Evolutionary conservation across 2,113 vertebrate species (phyloP).

Genomic region (Oncorhynchus clarkii): DNA sequence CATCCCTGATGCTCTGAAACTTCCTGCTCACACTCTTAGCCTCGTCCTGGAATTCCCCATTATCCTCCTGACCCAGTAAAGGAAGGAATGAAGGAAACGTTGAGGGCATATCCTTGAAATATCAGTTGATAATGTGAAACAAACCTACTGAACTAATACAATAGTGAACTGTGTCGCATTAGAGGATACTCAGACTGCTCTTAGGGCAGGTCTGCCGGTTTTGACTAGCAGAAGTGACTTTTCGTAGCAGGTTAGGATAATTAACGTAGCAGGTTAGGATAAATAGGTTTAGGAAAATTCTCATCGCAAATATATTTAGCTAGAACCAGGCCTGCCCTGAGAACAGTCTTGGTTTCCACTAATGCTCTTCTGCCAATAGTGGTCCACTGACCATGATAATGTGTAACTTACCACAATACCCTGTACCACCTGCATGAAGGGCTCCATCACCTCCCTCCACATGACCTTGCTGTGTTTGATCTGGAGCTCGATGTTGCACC

Average conservation of each 20-base stretch:
- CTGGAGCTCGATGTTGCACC: slow-evolving; percentile 82
- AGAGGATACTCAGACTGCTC: no score
- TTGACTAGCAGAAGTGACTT: no score
- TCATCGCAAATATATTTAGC: no score
- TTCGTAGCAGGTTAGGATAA: no score
- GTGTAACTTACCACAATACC: slow-evolving; percentile 70
- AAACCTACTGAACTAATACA: slow-evolving; percentile 37
- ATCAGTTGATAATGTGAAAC: not conserved
- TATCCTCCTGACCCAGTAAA: slow-evolving; percentile 50
- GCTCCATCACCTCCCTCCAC: slow-evolving; percentile 68
- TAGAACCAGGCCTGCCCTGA: no score
- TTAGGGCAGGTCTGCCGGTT: no score
- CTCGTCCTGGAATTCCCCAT: slow-evolving; percentile 39
- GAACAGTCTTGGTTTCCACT: no score
- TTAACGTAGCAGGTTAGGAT: no score
- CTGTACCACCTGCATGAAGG: slow-evolving; percentile 58
- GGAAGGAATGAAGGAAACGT: slow-evolving; percentile 34
- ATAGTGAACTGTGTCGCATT: not conserved
- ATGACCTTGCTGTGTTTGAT: slow-evolving; percentile 74
- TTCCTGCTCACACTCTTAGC: slow-evolving; percentile 35
- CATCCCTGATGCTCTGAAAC: slow-evolving; percentile 70
- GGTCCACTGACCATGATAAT: no score
- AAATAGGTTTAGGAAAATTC: no score
- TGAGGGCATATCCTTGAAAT: not conserved
- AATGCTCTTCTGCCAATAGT: no score